Percentiles rank a stretch among this genome's conserved stretches.
phyloP scores from a whole-genome alignment of 2,113 vertebrate genomes.

The Tenrec ecaudatus region DNA sequence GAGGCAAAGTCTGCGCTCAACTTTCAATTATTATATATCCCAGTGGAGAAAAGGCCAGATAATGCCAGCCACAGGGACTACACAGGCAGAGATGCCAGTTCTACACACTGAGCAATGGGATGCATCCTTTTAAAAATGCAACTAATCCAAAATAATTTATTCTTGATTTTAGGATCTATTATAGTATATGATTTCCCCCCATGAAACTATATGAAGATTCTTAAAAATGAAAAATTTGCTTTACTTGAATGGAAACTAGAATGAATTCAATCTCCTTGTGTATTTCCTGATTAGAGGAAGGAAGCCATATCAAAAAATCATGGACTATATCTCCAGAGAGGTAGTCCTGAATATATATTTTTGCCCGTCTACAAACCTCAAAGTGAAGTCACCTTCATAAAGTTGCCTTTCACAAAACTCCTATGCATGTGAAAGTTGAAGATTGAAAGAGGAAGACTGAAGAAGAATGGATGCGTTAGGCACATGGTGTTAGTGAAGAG shows the following conservation, averaged over 20 bases:
- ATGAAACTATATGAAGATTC: constrained; percentile 32
- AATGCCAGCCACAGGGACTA: constrained; percentile 36
- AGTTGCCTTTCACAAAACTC: constrained; percentile 10
- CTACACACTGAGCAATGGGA: constrained; percentile 16
- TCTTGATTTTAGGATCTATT: constrained; percentile 49
- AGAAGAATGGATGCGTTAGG: too few relatives aligned
- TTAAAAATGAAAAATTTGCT: not conserved
- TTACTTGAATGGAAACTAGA: constrained; percentile 28
- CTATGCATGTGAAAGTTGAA: not conserved
- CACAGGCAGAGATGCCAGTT: not conserved
- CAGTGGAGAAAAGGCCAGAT: constrained; percentile 43
- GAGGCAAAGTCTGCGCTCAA: constrained; percentile 55
- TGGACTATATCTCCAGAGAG: not conserved
- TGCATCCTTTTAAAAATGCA: constrained; percentile 28
- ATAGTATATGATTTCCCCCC: not conserved
- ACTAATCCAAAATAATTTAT: constrained; percentile 38
- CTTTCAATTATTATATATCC: constrained; percentile 56
- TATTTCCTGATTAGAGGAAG: not conserved
- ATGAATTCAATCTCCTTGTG: constrained; percentile 34
- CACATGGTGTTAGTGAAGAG: too few relatives aligned
- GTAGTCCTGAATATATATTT: not conserved
- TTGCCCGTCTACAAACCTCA: not conserved
- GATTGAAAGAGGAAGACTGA: not conserved
- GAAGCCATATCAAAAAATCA: not conserved
- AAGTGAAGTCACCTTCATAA: constrained; percentile 3